Percentiles rank a stretch among this genome's conserved stretches.
Evolutionary conservation across 2,113 vertebrate species (phyloP).

Genomic region (Scophthalmus maximus): DNA sequence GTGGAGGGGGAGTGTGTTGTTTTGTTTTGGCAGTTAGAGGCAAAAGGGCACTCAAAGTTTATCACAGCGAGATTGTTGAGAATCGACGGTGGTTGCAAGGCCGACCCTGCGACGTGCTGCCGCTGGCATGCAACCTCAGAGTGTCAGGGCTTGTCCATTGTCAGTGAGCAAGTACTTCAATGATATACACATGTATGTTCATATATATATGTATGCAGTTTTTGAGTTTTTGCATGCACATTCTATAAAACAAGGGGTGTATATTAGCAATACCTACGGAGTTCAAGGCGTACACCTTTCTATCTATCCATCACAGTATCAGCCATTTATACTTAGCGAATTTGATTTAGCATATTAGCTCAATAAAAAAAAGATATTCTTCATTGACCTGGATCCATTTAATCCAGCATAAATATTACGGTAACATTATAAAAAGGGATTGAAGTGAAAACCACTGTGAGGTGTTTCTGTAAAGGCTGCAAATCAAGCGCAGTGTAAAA

Average conservation of each 20-base stretch:
- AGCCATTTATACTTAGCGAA: too few species aligned
- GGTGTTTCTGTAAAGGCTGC: background rate
- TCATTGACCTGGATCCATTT: too few species aligned
- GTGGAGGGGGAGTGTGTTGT: conserved; percentile 43
- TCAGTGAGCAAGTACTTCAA: background rate
- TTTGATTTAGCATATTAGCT: too few species aligned
- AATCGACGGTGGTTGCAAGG: background rate
- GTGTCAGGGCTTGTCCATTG: background rate
- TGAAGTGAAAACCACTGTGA: background rate
- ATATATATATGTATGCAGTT: too few species aligned
- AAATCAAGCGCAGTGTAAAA: background rate
- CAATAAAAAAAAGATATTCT: too few species aligned
- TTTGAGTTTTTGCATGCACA: background rate
- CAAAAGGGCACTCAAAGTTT: conserved; percentile 33
- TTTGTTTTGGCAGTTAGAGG: conserved; percentile 55
- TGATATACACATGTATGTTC: too few species aligned
- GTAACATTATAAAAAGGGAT: background rate
- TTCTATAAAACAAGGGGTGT: background rate
- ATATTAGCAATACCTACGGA: too few species aligned
- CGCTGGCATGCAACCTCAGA: too few species aligned
- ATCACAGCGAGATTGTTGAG: conserved; percentile 29
- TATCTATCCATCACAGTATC: too few species aligned
- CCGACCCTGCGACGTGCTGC: background rate
- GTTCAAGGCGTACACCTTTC: background rate
- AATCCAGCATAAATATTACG: background rate